Percentiles rank a stretch among this genome's conserved stretches.
Evolutionary conservation across 2,113 vertebrate species (phyloP).

Genomic region (Thalassarche chlororhynchos): DNA sequence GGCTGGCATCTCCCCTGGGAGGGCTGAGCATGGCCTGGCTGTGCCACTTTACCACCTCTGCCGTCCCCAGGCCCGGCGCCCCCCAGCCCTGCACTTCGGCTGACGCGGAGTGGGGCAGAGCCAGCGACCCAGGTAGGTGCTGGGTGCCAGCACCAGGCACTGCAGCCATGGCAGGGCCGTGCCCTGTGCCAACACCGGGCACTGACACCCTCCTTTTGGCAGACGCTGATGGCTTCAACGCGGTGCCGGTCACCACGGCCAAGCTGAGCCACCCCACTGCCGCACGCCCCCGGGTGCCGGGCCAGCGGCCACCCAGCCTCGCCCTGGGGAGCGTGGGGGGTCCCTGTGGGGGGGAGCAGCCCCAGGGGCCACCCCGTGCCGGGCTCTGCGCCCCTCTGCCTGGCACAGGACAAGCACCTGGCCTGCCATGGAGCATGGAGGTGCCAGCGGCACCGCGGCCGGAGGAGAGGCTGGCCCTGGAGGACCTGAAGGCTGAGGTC

Average conservation of each 20-base stretch:
- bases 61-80: not conserved
- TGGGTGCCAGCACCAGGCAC: fast-evolving
- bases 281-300: not conserved
- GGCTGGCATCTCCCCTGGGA: not conserved
- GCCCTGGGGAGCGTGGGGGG: fast-evolving
- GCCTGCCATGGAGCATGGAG: fast-evolving
- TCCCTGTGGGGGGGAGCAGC: fast-evolving
- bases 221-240: not conserved
- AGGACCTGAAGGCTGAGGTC: slow-evolving; percentile 41
- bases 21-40: fast-evolving
- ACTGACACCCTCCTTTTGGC: not conserved
- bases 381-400: not conserved
- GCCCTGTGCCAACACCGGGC: fast-evolving
- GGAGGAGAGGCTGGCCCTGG: not conserved
- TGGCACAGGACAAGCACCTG: fast-evolving
- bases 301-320: slow-evolving; percentile 39
- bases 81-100: not conserved
- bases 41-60: not conserved
- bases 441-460: fast-evolving
- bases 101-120: not conserved
- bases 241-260: not conserved
- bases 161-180: fast-evolving
- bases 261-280: slow-evolving; percentile 45
- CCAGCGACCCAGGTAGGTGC: not conserved
- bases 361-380: not conserved